Conservation (phyloP, 2,888 invertebrate species). For the Tachina grossa region DNA sequence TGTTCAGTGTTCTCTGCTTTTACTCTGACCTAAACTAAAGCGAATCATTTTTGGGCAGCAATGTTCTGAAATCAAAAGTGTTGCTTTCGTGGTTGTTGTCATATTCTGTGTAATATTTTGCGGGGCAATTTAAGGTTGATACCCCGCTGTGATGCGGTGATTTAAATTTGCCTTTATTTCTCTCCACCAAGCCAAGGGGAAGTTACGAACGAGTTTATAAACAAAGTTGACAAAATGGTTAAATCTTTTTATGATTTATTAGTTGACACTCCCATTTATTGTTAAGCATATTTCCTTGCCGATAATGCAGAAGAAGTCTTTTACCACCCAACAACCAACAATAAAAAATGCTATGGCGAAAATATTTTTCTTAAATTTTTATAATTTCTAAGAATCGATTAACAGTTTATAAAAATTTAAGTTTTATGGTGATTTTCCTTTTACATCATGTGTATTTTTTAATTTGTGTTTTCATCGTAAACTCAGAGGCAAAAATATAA, state of each 20-base stretch:
- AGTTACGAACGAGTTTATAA: conserved; percentile 71
- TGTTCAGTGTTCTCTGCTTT: too few species aligned
- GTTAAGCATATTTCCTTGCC: conserved; percentile 10
- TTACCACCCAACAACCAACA: conserved; percentile 44
- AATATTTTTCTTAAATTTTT: conserved; percentile 20
- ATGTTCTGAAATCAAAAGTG: conserved; percentile 3
- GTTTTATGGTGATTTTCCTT: conserved; percentile 47
- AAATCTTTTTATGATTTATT: conserved; percentile 80
- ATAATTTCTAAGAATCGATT: conserved; percentile 65
- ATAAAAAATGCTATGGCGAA: conserved; percentile 43
- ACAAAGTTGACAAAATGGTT: conserved; percentile 75
- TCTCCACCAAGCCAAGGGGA: conserved; percentile 33
- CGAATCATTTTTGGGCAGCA: too few species aligned
- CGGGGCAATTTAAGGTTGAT: conserved; percentile 81
- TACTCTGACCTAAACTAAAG: too few species aligned
- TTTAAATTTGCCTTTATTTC: conserved; percentile 69
- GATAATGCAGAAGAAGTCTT: conserved; percentile 5
- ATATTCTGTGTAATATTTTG: conserved; percentile 75
- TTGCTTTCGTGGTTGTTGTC: conserved; percentile 48
- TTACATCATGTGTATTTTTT: conserved; percentile 43
- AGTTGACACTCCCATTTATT: conserved; percentile 57
- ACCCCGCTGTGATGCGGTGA: conserved; percentile 81
- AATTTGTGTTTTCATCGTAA: conserved; percentile 52
- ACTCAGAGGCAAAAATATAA: conserved; percentile 9
- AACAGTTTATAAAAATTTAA: conserved; percentile 65